Conservation (phyloP, 1,140 invertebrate genomes). For the Carposina sasakii region DNA sequence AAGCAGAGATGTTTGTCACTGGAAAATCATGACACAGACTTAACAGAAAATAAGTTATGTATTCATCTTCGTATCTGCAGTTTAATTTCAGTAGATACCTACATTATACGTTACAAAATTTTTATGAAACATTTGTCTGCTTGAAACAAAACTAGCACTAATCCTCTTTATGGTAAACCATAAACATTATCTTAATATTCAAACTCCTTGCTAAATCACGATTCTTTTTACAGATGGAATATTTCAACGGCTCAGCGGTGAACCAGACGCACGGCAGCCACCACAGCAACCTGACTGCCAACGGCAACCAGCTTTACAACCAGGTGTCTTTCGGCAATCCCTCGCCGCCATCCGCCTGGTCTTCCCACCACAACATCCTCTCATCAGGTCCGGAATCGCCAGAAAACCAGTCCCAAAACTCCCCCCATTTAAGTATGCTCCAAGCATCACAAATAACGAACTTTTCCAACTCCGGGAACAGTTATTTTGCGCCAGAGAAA, state of each 20-base stretch:
- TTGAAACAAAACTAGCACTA: too few relatives aligned
- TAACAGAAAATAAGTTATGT: too few relatives aligned
- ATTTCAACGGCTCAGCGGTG: conserved; percentile 73
- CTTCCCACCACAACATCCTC: conserved; percentile 61
- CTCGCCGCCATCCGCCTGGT: conserved; percentile 51
- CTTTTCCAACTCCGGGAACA: conserved; percentile 59
- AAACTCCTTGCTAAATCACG: not conserved
- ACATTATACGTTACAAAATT: too few relatives aligned
- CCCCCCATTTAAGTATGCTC: conserved; percentile 59
- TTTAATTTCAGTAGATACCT: too few relatives aligned
- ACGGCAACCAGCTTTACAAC: conserved; percentile 66
- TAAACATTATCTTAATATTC: too few relatives aligned
- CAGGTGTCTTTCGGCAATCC: conserved; percentile 62
- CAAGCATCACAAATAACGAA: conserved; percentile 64
- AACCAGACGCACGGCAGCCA: conserved; percentile 60
- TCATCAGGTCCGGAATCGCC: conserved; percentile 57
- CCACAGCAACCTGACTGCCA: conserved; percentile 55
- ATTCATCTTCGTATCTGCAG: too few relatives aligned
- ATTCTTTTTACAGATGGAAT: conserved; percentile 73
- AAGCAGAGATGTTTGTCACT: too few relatives aligned
- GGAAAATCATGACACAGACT: too few relatives aligned
- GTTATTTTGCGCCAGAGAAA: conserved; percentile 65
- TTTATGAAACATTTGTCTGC: too few relatives aligned
- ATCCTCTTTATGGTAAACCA: too few relatives aligned
- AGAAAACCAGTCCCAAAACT: conserved; percentile 59